Base-by-base conservation (phyloP, 1,140 invertebrate genomes). In the Heliconius hermathena region DNA sequence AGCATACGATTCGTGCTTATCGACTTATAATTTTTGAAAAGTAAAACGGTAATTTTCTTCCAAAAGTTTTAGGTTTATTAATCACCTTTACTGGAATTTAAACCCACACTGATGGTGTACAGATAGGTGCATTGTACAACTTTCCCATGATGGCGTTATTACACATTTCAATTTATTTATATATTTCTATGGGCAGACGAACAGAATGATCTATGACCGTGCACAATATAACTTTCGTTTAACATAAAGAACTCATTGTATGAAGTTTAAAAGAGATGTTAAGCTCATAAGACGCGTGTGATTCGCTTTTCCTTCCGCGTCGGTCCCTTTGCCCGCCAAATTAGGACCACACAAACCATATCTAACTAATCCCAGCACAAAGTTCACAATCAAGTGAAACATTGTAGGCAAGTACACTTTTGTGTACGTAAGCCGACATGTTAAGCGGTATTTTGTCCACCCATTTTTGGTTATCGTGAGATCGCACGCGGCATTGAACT, bases 401-500 rank as follows among this genome's bases (percentile, higher is more conserved):
- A 57, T 57, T n/a, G n/a, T 9, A 57, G 8, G 22, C 3, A 29
- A 66, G 22, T 66, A 66, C 60, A 41, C 33, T 75, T 74, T 60
- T 26, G 49, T 78, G 81, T 78, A 73, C 81, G 66, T 80, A 80
- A 75, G 74, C 78, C 70, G 77, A 80, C 78, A 72, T 75, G 73
- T 80, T 80, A 76, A 74, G 71, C 74, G 78, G 41, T 60, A 71
- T 79, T 75, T 74, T 49, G 73, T 71, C 70, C 75, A 78, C 76
- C 78, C 78, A 80, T 79, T 80, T 83, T 81, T 16, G 80, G 79
- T 81, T 83, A 83, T 86, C 80, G 76, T n/a, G 78, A 49, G 72
- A 83, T 83, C 78, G 79, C 81, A 73, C 76, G 81, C 84, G 87
- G 77, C 87, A 87, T 84, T 87, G 85, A 84, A 88, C 86, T 85